These are phyloP conservation scores for Vulpes lagopus DNA, from an alignment of 2,113 vertebrate species.

Conservation along the genomic window DNA sequence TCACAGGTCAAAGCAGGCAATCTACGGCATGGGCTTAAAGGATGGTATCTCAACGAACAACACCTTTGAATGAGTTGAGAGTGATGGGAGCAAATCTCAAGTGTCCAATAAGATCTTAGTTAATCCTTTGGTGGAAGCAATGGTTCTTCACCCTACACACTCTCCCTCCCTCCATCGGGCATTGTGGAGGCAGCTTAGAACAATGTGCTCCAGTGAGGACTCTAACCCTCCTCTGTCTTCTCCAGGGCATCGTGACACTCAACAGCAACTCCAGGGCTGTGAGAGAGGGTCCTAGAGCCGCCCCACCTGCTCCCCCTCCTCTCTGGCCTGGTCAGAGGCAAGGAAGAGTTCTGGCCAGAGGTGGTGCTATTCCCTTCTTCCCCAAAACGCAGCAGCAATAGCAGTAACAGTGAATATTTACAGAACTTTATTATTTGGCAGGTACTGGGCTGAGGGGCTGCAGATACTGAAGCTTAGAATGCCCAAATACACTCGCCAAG, in stretches of 20 bases:
- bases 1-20: neutral
- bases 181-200: neutral
- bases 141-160: rapidly evolving
- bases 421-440: neutral
- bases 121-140: neutral
- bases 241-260: neutral
- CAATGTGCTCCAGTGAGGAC: rapidly evolving
- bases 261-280: neutral
- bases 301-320: neutral
- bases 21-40: neutral
- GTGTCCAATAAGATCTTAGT: neutral
- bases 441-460: neutral
- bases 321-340: neutral
- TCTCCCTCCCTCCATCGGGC: neutral
- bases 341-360: neutral
- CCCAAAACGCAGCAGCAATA: neutral
- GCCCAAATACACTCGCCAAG: neutral
- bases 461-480: neutral
- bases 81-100: neutral
- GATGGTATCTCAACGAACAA: neutral
- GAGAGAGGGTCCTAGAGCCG: no score
- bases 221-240: neutral
- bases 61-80: neutral
- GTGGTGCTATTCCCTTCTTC: neutral
- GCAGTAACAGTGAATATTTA: neutral